Evolutionary conservation across 2,888 invertebrate genomes (phyloP).

Genomic region (Caenorhabditis zanzibari): DNA sequence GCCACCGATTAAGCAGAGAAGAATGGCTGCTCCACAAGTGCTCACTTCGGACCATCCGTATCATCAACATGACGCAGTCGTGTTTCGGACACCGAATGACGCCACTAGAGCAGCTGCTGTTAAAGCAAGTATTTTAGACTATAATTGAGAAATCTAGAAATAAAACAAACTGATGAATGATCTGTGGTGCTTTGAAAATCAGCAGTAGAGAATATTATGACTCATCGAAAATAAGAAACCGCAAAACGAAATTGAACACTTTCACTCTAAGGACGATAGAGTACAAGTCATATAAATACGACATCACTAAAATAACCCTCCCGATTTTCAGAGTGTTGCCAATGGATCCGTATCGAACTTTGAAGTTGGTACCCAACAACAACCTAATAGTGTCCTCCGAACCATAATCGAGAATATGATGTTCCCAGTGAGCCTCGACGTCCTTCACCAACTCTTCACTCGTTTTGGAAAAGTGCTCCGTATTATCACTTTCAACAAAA

Average conservation of each 20-base stretch:
- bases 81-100: slow-evolving; percentile 38
- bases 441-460: slow-evolving; percentile 95
- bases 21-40: slow-evolving; percentile 62
- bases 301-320: no score
- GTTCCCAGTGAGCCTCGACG: slow-evolving; percentile 97
- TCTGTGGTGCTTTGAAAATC: neutral
- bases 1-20: slow-evolving; percentile 44
- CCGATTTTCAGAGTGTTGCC: slow-evolving; percentile 52
- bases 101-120: slow-evolving; percentile 37
- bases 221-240: neutral
- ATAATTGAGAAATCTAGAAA: neutral
- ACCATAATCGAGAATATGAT: slow-evolving; percentile 99
- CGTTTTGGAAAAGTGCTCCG: slow-evolving; percentile 98
- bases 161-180: neutral
- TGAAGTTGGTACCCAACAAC: slow-evolving; percentile 88
- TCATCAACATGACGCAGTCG: slow-evolving; percentile 51
- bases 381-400: slow-evolving; percentile 90
- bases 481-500: slow-evolving; percentile 99
- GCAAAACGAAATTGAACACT: neutral
- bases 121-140: slow-evolving; percentile 35
- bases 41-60: slow-evolving; percentile 51
- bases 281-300: no score
- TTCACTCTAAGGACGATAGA: neutral
- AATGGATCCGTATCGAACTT: slow-evolving; percentile 86
- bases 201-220: neutral